Percentiles rank a stretch among this genome's conserved stretches.
Evolutionary conservation across 1,140 invertebrate species (phyloP).

Genomic region (Cecropterus lyciades): DNA sequence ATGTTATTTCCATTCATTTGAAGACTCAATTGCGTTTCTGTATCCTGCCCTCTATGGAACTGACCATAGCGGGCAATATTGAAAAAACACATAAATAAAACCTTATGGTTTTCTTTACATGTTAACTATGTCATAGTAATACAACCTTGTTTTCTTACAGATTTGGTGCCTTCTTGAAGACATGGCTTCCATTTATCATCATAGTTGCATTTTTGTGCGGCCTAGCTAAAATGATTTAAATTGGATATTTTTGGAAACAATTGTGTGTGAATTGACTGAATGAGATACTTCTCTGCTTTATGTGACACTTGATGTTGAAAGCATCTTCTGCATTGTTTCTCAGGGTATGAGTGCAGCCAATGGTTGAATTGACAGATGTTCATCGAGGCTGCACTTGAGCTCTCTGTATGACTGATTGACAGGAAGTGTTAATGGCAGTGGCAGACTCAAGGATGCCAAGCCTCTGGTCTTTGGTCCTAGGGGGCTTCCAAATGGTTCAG

Average conservation of each 20-base stretch:
- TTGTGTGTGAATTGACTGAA: constrained; percentile 15
- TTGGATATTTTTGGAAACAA: constrained; percentile 21
- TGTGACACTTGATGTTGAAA: constrained; percentile 12
- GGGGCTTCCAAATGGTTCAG: no score
- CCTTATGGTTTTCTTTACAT: no score
- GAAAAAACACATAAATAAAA: no score
- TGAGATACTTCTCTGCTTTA: neutral
- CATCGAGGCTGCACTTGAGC: no score
- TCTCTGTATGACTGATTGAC: neutral
- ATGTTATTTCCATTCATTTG: no score
- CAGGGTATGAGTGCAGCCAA: neutral
- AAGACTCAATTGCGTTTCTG: no score
- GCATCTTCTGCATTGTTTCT: constrained; percentile 7
- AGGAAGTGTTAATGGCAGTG: neutral
- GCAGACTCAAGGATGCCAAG: no score
- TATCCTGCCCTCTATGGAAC: no score
- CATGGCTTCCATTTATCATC: constrained; percentile 94
- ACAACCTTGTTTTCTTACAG: constrained; percentile 85
- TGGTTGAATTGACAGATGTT: neutral
- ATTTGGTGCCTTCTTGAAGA: constrained; percentile 91
- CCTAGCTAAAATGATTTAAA: constrained; percentile 62
- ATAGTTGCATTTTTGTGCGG: constrained; percentile 81
- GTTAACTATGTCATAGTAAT: neutral
- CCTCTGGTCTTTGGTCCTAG: no score
- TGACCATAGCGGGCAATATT: no score